Evolutionary conservation across 37 sponge, comb jelly and placozoan genomes (phyloP), one percentile per base, ranked within the genome.

Genomic region (Oopsacas minuta): DNA sequence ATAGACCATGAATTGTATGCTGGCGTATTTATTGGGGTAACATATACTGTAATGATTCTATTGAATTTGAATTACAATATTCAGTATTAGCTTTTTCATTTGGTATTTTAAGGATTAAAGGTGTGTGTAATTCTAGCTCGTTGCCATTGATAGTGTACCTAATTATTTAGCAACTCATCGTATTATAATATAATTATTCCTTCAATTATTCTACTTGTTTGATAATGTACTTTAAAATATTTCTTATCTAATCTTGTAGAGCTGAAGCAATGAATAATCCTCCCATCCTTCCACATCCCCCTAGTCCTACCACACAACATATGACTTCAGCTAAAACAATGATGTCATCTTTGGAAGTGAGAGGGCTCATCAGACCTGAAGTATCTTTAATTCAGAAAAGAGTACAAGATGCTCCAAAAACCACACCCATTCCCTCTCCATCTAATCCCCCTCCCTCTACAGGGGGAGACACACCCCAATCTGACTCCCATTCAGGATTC

Each of bases 1-100:
- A 25, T 61, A 61, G 75, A 61, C 75, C 75, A 61, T 61, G 75
- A 61, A 61, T 34, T 25, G 32, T 61, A 61, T 61, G 75, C 75
- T 61, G 7, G 20, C 75, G 28, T 61, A 61, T 12, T n/a, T 61
- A 61, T 61, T 20, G 7, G 5, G 22, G 32, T 34, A 32, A 61
- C 28, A 61, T 61, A 32, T 61, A 5, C 22, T 12, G 17, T 17
- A 17, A 46, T 46, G 12, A 46, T 17, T 22, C 17, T 46, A 46
- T 46, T 46, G 51, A 12, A 46, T 46, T 17, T 46, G 17, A 46
- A 17, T 46, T 46, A 17, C 17, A 22, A 46, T 22, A 22, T 17
- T 17, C 17, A 17, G 17, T 46, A 46, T 46, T 46, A 22, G 12
- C 17, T 46, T 17, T 46, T 17, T 46, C 51, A 46, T 22, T 22